Evolutionary conservation across 2,113 vertebrate species (phyloP).

Genomic region (Melanerpes formicivorus): DNA sequence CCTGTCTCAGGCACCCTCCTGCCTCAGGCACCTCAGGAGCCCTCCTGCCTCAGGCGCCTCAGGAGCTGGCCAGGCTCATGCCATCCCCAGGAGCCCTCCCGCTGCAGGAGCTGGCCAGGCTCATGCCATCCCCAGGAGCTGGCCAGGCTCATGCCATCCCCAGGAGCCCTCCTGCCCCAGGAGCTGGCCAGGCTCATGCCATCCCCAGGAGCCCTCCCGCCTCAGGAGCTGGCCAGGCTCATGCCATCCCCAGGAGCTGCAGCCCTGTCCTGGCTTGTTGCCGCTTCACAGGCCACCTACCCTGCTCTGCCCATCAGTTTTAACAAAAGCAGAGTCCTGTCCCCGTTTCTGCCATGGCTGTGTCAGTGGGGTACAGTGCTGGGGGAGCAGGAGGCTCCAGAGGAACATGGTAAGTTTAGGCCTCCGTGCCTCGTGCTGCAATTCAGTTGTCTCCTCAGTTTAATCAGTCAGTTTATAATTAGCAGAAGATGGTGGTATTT

Average conservation of each 20-base stretch:
- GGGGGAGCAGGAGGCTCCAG: rapidly evolving
- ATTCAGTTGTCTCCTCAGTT: background rate
- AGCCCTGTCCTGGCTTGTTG: rapidly evolving
- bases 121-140: too few relatives aligned
- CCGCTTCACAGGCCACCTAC: background rate
- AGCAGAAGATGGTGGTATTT: background rate
- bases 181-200: too few relatives aligned
- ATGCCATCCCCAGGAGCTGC: too few relatives aligned
- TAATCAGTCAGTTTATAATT: background rate
- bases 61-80: too few relatives aligned
- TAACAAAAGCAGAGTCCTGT: rapidly evolving
- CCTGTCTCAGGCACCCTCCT: background rate
- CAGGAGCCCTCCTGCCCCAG: too few relatives aligned
- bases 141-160: too few relatives aligned
- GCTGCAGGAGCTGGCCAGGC: too few relatives aligned
- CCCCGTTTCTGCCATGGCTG: rapidly evolving
- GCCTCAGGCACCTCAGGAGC: background rate
- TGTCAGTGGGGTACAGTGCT: rapidly evolving
- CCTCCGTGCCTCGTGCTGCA: rapidly evolving
- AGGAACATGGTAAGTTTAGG: background rate
- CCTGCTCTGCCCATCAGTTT: rapidly evolving
- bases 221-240: background rate
- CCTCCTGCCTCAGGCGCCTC: background rate
- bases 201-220: too few relatives aligned
- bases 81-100: too few relatives aligned